Evolutionary conservation across 2,113 vertebrate genomes (phyloP), one percentile per base, ranked within the genome.

Genomic region (Entelurus aequoreus): DNA sequence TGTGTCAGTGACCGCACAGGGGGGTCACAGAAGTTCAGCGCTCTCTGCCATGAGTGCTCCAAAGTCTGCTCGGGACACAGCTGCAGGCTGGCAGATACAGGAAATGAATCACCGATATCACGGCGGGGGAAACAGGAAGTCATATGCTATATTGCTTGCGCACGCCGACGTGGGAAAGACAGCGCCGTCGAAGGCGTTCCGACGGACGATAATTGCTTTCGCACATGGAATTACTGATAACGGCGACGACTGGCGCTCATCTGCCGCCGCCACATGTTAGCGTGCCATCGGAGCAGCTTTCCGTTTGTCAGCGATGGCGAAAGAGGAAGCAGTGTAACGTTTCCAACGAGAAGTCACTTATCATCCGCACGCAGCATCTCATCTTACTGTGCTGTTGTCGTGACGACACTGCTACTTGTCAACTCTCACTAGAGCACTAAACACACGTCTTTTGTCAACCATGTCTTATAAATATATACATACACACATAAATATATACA

Each of bases 1-100:
- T 79, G 84, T 85, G 75, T 78, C 83, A 81, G 66, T 87, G 87
- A 86, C 79, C 69, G 48, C 84, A 86, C 76, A 70, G 82, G 78
- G 35, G 78, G 89, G 88, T 91, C 86, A 85, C 16, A 71, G 74
- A 82, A 84, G 87, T 90, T 89, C 84, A 88, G 62, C 54, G 74
- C 78, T 74, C 69, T 80, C 67, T 75, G 79, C 71, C 63, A 62
- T 54, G 72, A 78, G 68, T 76, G 75, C 53, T 52, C 66, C 65
- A 69, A 81, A 87, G 82, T 78, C 74, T 80, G 62, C 62, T 81
- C 71, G 59, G 60, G 68, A 77, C 2, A 0, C 28, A 28, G 57
- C 42, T 42, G 58, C 48, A 19, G 62, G 62, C 40, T 42, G 53
- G 75, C 36, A 37, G 64, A 63, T 61, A 60, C 75, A 69, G 75